Percentiles rank a stretch among this genome's conserved stretches.
Evolutionary conservation across 1,140 invertebrate genomes (phyloP).

Genomic region (Drosophila orosa): DNA sequence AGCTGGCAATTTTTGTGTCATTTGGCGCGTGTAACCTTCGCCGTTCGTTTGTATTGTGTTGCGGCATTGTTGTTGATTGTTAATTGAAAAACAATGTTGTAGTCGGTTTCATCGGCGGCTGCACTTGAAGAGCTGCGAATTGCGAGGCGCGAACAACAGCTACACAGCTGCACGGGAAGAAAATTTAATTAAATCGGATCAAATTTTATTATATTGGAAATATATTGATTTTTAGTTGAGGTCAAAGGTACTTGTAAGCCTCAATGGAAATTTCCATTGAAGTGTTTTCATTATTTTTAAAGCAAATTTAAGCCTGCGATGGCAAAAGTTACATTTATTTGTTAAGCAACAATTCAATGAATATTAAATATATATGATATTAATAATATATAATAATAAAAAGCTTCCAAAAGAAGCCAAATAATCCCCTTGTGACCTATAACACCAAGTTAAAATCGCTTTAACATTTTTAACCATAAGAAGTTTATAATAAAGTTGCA

Average conservation of each 20-base stretch:
- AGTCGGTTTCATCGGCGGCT: constrained; percentile 57
- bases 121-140: constrained; percentile 74
- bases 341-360: no score
- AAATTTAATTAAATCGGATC: neutral
- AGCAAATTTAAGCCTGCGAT: neutral
- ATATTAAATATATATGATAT: neutral
- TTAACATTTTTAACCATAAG: neutral
- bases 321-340: neutral
- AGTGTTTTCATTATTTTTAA: neutral
- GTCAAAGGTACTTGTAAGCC: neutral
- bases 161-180: constrained; percentile 15
- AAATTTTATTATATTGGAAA: neutral
- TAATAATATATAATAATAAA: neutral
- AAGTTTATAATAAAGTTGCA: neutral
- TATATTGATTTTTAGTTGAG: neutral
- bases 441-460: neutral
- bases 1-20: constrained; percentile 76
- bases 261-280: neutral
- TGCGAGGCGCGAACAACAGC: constrained; percentile 54
- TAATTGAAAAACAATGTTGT: constrained; percentile 83
- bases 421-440: neutral
- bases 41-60: constrained; percentile 56
- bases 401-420: neutral
- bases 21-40: constrained; percentile 71
- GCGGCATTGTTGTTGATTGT: constrained; percentile 80